Percentiles rank a stretch among this genome's conserved stretches.
phyloP scores from a whole-genome alignment of 2,888 invertebrate genomes.

The Lacanobia oleracea region DNA sequence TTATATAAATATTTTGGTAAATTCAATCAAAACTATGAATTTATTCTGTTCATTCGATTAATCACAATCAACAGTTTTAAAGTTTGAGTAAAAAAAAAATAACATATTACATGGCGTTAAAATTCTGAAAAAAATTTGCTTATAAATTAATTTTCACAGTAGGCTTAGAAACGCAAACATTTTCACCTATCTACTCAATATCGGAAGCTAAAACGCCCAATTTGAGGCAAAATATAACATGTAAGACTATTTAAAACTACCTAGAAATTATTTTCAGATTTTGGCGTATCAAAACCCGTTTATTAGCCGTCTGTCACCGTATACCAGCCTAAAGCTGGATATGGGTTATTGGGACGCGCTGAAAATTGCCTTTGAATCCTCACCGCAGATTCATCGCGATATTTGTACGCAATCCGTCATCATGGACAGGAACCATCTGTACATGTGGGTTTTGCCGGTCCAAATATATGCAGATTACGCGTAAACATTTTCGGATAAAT shows the following conservation, averaged over 20 bases:
- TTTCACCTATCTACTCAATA: too few relatives aligned
- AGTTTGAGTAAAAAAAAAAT: too few relatives aligned
- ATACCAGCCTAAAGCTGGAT: not conserved
- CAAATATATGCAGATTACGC: conserved; percentile 48
- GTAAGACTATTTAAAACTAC: not conserved
- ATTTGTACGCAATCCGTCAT: conserved; percentile 37
- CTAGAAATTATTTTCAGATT: not conserved
- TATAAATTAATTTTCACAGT: too few relatives aligned
- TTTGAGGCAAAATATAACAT: not conserved
- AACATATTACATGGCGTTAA: too few relatives aligned
- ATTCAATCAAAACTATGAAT: too few relatives aligned
- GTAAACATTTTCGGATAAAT: conserved; percentile 47
- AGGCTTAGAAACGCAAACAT: too few relatives aligned
- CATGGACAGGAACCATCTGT: conserved; percentile 5
- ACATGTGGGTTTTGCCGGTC: not conserved
- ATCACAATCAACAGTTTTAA: too few relatives aligned
- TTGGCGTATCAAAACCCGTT: not conserved
- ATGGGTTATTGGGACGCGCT: not conserved
- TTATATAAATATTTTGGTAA: too few relatives aligned
- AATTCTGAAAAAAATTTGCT: too few relatives aligned
- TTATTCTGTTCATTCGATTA: too few relatives aligned
- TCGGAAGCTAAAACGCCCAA: too few relatives aligned
- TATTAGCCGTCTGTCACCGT: not conserved
- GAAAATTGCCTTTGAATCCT: conserved; percentile 26
- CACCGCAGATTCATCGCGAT: conserved; percentile 19